Evolutionary conservation across 2,797 vertebrate species (phyloP).

Genomic region (Cossypha heuglini): DNA sequence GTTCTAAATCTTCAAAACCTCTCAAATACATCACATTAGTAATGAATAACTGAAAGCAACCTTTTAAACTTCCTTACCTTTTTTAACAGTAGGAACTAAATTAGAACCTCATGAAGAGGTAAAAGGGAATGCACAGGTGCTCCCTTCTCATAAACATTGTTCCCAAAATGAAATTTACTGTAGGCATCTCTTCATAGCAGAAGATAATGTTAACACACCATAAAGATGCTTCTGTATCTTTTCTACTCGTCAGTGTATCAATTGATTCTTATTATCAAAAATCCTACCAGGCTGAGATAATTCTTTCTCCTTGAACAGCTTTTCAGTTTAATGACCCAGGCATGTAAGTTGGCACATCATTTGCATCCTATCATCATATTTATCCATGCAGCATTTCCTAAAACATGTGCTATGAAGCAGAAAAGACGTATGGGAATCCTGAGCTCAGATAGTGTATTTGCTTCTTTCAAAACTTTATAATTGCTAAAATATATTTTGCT

Average conservation of each 20-base stretch:
- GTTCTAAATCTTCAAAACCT: background rate
- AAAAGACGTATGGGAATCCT: background rate
- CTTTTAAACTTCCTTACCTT: background rate
- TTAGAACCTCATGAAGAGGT: background rate
- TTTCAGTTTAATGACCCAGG: background rate
- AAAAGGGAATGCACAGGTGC: background rate
- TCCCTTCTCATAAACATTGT: background rate
- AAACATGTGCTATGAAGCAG: background rate
- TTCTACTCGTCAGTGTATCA: background rate
- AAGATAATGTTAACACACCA: background rate
- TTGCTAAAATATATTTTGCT: background rate
- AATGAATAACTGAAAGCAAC: background rate
- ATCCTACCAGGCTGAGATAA: background rate
- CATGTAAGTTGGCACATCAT: background rate
- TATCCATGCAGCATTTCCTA: background rate
- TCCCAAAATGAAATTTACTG: background rate
- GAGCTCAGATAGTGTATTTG: background rate
- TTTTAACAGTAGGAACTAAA: background rate
- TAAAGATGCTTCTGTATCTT: background rate
- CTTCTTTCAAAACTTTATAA: background rate
- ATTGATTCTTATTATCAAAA: background rate
- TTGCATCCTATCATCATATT: background rate
- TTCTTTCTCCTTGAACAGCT: background rate
- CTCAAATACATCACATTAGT: background rate
- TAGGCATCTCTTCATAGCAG: background rate